Evolutionary conservation across 1,140 invertebrate genomes (phyloP).

Genomic region (Calosoma granatense): DNA sequence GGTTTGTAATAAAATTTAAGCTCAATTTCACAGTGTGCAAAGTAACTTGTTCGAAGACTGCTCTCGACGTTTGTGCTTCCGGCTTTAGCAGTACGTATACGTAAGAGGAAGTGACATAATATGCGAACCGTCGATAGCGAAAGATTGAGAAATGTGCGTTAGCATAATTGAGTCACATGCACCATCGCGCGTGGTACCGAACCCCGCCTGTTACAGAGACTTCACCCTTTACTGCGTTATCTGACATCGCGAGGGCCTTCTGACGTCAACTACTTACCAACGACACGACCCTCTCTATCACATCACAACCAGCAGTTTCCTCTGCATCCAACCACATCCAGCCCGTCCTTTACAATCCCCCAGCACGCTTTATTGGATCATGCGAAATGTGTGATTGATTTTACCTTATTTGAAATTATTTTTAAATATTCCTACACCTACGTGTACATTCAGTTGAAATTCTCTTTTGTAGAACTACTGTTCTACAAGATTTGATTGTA

Average conservation of each 20-base stretch:
- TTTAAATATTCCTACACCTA: background rate
- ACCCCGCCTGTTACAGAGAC: background rate
- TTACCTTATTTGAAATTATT: background rate
- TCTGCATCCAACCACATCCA: background rate
- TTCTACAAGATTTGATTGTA: background rate
- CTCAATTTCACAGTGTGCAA: no score
- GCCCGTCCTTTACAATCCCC: background rate
- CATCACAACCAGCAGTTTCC: no score
- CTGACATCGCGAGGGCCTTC: background rate
- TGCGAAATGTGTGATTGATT: background rate
- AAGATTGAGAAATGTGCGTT: slow-evolving; percentile 22
- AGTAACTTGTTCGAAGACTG: no score
- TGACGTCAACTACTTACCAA: background rate
- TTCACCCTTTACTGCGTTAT: background rate
- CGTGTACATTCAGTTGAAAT: background rate
- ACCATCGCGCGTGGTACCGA: slow-evolving; percentile 17
- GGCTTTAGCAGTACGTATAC: no score
- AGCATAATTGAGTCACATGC: slow-evolving; percentile 22
- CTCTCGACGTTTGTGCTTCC: no score
- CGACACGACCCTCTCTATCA: background rate
- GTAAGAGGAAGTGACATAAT: background rate
- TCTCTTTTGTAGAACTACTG: background rate
- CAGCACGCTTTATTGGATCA: background rate
- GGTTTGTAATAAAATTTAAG: no score
- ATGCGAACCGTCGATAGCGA: slow-evolving; percentile 13